Evolutionary conservation across 2,113 vertebrate species (phyloP).

Genomic region (Onychostoma macrolepis): DNA sequence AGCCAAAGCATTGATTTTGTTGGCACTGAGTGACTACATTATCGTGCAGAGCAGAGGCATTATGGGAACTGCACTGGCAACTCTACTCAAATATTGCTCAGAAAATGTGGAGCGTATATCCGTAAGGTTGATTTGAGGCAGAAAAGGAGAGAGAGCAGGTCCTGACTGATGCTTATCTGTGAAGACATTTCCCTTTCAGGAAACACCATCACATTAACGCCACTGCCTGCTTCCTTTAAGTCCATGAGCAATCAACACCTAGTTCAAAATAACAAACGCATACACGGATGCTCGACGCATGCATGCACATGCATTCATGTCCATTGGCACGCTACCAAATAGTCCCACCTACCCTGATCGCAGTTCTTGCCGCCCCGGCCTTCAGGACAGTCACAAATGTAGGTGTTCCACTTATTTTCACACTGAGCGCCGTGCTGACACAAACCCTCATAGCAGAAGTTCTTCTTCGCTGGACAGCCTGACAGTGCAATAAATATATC

Average conservation of each 20-base stretch:
- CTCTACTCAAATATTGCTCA: not conserved
- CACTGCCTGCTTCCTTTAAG: conserved; percentile 47
- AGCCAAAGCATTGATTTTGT: not conserved
- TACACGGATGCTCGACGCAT: conserved; percentile 14
- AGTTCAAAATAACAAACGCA: conserved; percentile 34
- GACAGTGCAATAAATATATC: not conserved
- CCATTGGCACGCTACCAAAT: conserved; percentile 23
- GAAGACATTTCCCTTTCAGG: conserved; percentile 54
- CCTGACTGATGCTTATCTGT: not conserved
- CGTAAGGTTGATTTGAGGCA: not conserved
- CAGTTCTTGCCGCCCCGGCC: conserved; percentile 93
- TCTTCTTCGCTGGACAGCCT: conserved; percentile 88
- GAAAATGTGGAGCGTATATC: conserved; percentile 2
- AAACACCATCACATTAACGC: conserved; percentile 41
- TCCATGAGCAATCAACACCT: conserved; percentile 30
- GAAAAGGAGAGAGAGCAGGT: conserved; percentile 30
- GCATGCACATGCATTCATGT: not conserved
- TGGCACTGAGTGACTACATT: not conserved
- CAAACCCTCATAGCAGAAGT: conserved; percentile 81
- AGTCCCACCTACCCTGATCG: conserved; percentile 83
- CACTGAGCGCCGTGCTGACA: conserved; percentile 92
- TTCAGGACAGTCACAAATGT: conserved; percentile 84
- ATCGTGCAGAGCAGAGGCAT: not conserved
- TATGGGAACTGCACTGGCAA: not conserved
- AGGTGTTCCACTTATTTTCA: conserved; percentile 88